phyloP scores from a whole-genome alignment of 2,113 vertebrate genomes.

The Aplodontia rufa region DNA sequence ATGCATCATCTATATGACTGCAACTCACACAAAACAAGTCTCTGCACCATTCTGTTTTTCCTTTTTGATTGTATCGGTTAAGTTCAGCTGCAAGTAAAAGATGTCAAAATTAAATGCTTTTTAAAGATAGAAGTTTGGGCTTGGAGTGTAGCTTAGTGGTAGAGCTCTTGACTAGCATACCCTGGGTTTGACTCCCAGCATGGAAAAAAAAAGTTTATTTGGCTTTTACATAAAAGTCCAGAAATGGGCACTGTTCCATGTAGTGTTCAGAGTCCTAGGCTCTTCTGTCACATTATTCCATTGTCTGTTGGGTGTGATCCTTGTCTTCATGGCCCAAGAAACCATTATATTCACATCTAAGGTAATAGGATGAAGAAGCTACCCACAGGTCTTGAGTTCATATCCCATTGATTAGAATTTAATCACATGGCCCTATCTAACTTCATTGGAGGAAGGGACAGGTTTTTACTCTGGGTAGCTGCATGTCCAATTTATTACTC shows the following conservation, averaged over 20 bases:
- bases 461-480: neutral
- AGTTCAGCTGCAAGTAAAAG: neutral
- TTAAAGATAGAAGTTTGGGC: neutral
- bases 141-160: too few species aligned
- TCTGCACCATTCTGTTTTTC: slow-evolving; percentile 41
- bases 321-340: neutral
- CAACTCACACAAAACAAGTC: neutral
- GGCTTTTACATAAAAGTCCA: neutral
- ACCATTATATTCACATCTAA: neutral
- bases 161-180: too few species aligned
- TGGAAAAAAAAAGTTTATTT: neutral
- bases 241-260: neutral
- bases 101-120: slow-evolving; percentile 37
- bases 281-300: neutral
- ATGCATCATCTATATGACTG: neutral
- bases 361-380: neutral
- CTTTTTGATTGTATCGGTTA: slow-evolving; percentile 6
- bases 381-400: neutral
- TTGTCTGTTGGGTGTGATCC: neutral
- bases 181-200: too few species aligned
- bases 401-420: neutral
- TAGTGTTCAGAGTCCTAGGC: neutral
- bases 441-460: neutral
- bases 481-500: neutral
- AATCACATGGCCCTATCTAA: neutral